Evolutionary conservation across 2,888 invertebrate genomes (phyloP).

Genomic region (Caenorhabditis sp.): DNA sequence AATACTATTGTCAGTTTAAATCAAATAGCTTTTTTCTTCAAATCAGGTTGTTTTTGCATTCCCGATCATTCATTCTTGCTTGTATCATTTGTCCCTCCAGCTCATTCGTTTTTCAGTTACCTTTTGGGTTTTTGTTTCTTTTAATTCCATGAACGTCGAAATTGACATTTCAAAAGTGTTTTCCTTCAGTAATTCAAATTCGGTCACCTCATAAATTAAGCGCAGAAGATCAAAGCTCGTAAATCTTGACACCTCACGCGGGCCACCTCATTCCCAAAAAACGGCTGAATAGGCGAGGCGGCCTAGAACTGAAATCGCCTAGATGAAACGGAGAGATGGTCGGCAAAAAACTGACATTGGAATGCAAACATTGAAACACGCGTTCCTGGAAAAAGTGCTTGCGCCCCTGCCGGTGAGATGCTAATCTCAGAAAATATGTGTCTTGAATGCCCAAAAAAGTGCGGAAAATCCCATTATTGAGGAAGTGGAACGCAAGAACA

Average conservation of each 20-base stretch:
- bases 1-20: too few relatives aligned
- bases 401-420: constrained; percentile 14
- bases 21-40: background rate
- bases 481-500: constrained; percentile 1
- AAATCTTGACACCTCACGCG: constrained; percentile 46
- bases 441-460: constrained; percentile 42
- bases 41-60: constrained; percentile 6
- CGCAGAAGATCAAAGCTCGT: constrained; percentile 47
- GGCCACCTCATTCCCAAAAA: constrained; percentile 26
- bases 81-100: background rate
- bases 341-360: constrained; percentile 51
- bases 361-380: constrained; percentile 63
- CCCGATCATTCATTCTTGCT: constrained; percentile 21
- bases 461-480: constrained; percentile 33
- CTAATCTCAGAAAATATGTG: constrained; percentile 35
- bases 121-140: background rate
- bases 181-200: background rate
- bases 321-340: constrained; percentile 27
- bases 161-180: constrained; percentile 1
- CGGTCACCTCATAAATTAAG: constrained; percentile 22
- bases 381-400: constrained; percentile 24
- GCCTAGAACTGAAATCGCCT: constrained; percentile 44
- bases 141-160: background rate
- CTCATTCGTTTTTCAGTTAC: background rate
- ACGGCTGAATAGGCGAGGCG: constrained; percentile 29